Base-by-base conservation (phyloP, 2,797 vertebrate species). In the Cephalopachus bancanus region DNA sequence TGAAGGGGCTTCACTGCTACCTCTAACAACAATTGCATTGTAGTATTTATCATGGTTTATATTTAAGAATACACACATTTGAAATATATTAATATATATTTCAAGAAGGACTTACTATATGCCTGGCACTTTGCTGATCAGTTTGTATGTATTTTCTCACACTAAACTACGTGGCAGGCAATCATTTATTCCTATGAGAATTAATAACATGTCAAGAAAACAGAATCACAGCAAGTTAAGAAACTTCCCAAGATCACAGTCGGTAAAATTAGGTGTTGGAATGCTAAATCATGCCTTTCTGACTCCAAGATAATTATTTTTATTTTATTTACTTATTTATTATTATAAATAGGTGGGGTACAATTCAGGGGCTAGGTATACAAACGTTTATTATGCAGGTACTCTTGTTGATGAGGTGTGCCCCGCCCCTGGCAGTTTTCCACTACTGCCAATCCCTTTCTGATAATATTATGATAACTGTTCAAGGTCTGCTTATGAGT, bases 51-150 rank as follows among this genome's bases (percentile, higher is more conserved):
- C 15, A 28, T 91, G 60, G 19, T 28, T 78, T 79, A 37, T 93
- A 72, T 16, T 10, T 59, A 59, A 79, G 71, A 78, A 67, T 65
- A 53, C 10, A 51, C 75, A 51, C 10, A 79, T n/a, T 57, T 89
- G 84, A 84, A 91, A 76, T 57, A 79, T 55, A 95, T 64, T 81
- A 86, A 69, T 49, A 37, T 49, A 87, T 89, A 55, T 84, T 59
- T 80, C 17, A 86, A 16, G 19, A 44, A 72, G 30, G 22, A 83
- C 33, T 44, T 93, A 30, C 51, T 37, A 3, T 89, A 95, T 24
- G 37, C 37, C 37, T 37, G 37, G 37, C 37, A 37, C n/a, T 75
- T 12, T 60, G 28, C 26, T 89, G 59, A 74, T 22, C 10, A 8
- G 1, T 89, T 96, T 24, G 37, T 10, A 57, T 69, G 30, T 49